Percentiles rank a stretch among this genome's conserved stretches.
These are phyloP conservation scores for Drosophila trapezifrons DNA, from an alignment of 1,140 invertebrate species.

Conservation along the genomic window DNA sequence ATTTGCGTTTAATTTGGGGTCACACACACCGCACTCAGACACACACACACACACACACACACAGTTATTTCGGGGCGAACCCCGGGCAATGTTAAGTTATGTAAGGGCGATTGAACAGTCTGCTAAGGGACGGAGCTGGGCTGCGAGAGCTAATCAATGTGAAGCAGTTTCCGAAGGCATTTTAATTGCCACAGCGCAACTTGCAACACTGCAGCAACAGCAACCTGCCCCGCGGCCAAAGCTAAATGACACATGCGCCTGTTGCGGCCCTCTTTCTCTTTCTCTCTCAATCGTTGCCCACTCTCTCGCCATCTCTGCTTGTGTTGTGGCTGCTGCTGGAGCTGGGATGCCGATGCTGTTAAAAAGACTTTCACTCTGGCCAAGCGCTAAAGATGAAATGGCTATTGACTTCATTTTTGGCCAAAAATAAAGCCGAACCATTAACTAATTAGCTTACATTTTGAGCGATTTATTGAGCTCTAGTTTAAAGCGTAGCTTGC, in stretches of 20 bases:
- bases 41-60: too few relatives aligned
- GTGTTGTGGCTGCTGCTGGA: conserved; percentile 16
- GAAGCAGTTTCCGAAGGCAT: conserved; percentile 73
- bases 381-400: conserved; percentile 67
- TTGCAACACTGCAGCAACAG: conserved; percentile 37
- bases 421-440: conserved; percentile 72
- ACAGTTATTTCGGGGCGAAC: conserved; percentile 38
- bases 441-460: conserved; percentile 75
- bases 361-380: conserved; percentile 73
- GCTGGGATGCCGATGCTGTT: conserved; percentile 32
- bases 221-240: conserved; percentile 61
- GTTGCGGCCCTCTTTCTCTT: conserved; percentile 18
- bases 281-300: conserved; percentile 12
- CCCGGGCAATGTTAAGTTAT: conserved; percentile 51
- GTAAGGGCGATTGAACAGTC: conserved; percentile 36
- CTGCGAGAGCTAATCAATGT: conserved; percentile 50
- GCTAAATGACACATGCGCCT: conserved; percentile 73
- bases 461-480: conserved; percentile 52
- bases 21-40: conserved; percentile 17
- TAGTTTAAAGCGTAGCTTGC: conserved; percentile 45
- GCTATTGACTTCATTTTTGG: conserved; percentile 68
- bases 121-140: conserved; percentile 31
- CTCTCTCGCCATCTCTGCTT: conserved; percentile 20
- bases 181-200: conserved; percentile 64
- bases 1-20: conserved; percentile 76